phyloP scores from a whole-genome alignment of 2,797 vertebrate species.

The Sternarchorhynchus goeldii region DNA sequence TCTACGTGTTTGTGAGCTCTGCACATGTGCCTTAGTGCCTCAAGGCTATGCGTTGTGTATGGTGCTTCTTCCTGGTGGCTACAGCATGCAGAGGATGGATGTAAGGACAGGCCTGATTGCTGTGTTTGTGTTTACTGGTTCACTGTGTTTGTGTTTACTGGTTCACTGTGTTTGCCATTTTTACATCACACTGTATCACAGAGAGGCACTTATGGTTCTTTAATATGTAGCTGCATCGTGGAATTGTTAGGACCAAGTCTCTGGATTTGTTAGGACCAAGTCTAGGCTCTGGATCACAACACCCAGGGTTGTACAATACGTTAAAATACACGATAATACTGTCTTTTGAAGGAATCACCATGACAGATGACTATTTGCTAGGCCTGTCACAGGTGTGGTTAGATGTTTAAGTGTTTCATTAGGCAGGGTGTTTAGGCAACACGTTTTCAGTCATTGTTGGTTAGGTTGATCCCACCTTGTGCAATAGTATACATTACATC shows the following conservation, averaged over 20 bases:
- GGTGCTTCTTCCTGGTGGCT: neutral
- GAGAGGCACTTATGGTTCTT: conserved; percentile 34
- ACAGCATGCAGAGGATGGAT: conserved; percentile 3
- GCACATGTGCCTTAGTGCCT: conserved; percentile 24
- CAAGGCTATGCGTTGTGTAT: conserved; percentile 6
- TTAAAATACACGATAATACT: neutral
- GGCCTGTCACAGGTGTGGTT: neutral
- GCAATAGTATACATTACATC: neutral
- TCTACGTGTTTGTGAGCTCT: conserved; percentile 25
- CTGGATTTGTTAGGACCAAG: neutral
- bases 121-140: neutral
- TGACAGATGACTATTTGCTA: neutral
- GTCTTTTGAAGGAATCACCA: neutral
- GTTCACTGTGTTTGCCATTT: neutral
- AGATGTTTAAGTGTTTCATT: too few relatives aligned
- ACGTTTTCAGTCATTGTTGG: neutral
- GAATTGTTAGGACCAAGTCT: neutral
- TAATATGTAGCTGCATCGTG: conserved; percentile 1
- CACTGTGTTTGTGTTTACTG: neutral
- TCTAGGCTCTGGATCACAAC: neutral
- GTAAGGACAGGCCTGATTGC: neutral
- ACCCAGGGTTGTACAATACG: neutral
- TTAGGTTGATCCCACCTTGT: neutral
- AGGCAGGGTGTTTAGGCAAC: neutral
- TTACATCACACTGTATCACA: neutral